Evolutionary conservation across 2,797 vertebrate genomes (phyloP), one percentile per base, ranked within the genome.

Genomic region (Apogon talboti): DNA sequence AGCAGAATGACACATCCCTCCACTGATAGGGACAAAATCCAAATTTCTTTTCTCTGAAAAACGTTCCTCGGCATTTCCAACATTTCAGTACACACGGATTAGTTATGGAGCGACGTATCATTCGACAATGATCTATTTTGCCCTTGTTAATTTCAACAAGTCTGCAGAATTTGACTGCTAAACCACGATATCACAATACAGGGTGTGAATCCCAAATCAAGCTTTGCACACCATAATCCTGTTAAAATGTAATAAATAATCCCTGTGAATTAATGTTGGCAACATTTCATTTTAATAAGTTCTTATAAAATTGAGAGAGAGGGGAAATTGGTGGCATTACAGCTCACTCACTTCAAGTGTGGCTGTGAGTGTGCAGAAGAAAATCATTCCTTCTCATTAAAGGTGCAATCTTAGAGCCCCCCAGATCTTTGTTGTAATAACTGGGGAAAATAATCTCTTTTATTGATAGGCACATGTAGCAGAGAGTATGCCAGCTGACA

Each of bases 391-490:
- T 91, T 81, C 89, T 93, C 91, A 94, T 94, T 94, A 94, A 92
- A 92, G 92, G 90, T 91, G 88, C 90, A 92, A 93, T 93, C 91
- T 92, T 83, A 66, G 78, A 91, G 88, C 90, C 90, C 91, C 72
- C 84, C 82, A 93, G 90, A 94, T 94, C 91, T 90, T 87, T 85
- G 87, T 87, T 89, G 89, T 92, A 94, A 93, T 93, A 93, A 93
- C 85, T 91, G 86, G 84, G 64, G 73, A 76, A 87, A 92, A 93
- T 94, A 93, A 94, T 94, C 92, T 93, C 85, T 87, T 91, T 91
- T 91, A 93, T 94, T 94, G 93, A 93, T 92, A 92, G 92, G 89
- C 92, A 90, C 87, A 90, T 91, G 93, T 91, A 90, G 92, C 89
- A 81, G 85, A 81, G 89, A 91, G 86, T 87, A 88, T 86, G 90